A percentile compares a stretch with the other conserved stretches of the same genome.
phyloP scores from a whole-genome alignment of 2,888 invertebrate genomes.

The Proisotoma minuta region DNA sequence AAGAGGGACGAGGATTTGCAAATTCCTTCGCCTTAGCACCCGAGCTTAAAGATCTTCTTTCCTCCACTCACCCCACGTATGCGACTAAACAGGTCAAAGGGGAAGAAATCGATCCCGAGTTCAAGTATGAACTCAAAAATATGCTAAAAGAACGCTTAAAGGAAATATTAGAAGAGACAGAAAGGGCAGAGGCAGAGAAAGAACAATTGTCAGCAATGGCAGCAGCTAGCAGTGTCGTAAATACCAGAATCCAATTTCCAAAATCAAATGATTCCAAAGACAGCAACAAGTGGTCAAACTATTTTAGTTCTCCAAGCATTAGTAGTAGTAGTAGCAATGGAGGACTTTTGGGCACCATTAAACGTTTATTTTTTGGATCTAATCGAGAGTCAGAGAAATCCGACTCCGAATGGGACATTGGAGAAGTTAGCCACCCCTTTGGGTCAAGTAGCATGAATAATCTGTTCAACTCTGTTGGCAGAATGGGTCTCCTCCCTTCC shows the following conservation, averaged over 20 bases:
- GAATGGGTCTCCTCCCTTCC: neutral
- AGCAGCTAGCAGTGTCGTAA: neutral
- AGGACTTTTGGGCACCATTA: conserved; percentile 34
- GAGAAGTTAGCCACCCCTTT: neutral
- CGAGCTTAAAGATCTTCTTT: neutral
- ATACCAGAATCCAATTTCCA: conserved; percentile 11
- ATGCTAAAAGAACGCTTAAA: conserved; percentile 33
- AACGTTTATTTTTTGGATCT: conserved; percentile 28
- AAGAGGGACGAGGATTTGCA: neutral
- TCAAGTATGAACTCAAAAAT: conserved; percentile 24
- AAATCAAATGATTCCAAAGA: neutral
- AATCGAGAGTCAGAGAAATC: too few relatives aligned
- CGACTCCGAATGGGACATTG: conserved; percentile 7
- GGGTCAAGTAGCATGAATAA: neutral
- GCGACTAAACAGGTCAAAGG: neutral
- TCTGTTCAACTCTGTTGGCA: conserved; percentile 4
- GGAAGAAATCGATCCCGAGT: conserved; percentile 4
- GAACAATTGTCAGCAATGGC: neutral
- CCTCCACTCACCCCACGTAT: neutral
- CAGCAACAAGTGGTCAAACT: neutral
- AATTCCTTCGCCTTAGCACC: neutral
- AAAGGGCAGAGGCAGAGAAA: neutral
- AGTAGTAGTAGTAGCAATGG: neutral
- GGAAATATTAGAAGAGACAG: conserved; percentile 17
- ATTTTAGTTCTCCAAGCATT: neutral